phyloP scores from a whole-genome alignment of 2,113 vertebrate genomes.

The Propithecus coquereli region DNA sequence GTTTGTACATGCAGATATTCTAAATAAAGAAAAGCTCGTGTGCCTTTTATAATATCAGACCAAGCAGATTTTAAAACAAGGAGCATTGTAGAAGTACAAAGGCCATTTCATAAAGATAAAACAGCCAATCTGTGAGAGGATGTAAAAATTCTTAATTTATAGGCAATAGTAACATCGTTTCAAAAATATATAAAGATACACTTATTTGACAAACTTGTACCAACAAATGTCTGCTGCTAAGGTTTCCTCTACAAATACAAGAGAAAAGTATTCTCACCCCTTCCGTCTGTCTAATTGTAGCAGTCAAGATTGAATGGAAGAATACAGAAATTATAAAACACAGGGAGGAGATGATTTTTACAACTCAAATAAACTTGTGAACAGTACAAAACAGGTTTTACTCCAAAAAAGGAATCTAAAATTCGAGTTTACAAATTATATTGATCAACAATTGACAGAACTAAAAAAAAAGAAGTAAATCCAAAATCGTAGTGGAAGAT shows the following conservation, averaged over 20 bases:
- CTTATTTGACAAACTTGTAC: neutral
- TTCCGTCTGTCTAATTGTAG: neutral
- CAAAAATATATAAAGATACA: neutral
- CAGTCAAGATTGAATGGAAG: neutral
- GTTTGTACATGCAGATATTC: neutral
- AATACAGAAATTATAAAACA: neutral
- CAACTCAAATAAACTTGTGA: neutral
- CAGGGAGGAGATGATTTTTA: neutral
- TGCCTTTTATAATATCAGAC: neutral
- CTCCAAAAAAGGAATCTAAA: neutral
- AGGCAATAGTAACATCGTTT: neutral
- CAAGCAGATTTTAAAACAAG: neutral
- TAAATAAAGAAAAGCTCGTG: neutral
- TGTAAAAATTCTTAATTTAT: neutral
- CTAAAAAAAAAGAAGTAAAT: neutral
- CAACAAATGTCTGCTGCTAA: neutral
- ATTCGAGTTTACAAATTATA: neutral
- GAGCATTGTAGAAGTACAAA: neutral
- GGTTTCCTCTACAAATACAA: neutral
- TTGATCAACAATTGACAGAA: neutral
- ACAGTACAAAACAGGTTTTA: neutral
- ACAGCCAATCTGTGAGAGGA: neutral
- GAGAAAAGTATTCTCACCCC: neutral
- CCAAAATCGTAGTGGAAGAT: neutral
- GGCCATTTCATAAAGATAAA: neutral